A percentile compares a stretch with the other conserved stretches of the same genome.
These are phyloP conservation scores for Lydus trimaculatus DNA, from an alignment of 2,888 invertebrate genomes.

Conservation along the genomic window DNA sequence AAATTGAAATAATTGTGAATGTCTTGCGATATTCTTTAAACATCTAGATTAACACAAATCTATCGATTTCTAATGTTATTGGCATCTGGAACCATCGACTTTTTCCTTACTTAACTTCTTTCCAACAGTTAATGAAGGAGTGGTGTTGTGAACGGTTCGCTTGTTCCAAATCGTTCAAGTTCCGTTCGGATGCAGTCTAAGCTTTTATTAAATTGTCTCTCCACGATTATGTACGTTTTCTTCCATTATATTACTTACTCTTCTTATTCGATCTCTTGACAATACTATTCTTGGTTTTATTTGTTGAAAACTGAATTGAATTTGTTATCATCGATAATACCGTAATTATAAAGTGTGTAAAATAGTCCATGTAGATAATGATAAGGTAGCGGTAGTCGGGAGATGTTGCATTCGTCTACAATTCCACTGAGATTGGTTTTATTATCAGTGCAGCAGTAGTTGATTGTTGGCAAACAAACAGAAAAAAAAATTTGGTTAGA, in stretches of 20 bases:
- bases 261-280: not conserved
- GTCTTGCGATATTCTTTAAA: not conserved
- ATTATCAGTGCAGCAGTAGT: constrained; percentile 13
- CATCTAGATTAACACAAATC: not conserved
- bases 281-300: constrained; percentile 11
- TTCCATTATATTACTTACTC: constrained; percentile 23
- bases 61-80: constrained; percentile 33
- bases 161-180: constrained; percentile 29
- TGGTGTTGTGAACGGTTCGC: constrained; percentile 36
- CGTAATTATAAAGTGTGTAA: constrained; percentile 21
- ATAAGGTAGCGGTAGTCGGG: constrained; percentile 19
- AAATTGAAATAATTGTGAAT: not conserved
- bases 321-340: constrained; percentile 12
- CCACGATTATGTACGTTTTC: constrained; percentile 28
- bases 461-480: constrained; percentile 12
- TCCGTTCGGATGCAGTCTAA: constrained; percentile 33
- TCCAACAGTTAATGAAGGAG: constrained; percentile 40
- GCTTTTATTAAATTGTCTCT: constrained; percentile 42
- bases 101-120: constrained; percentile 36
- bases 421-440: constrained; percentile 36
- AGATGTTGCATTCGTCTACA: constrained; percentile 35
- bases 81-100: constrained; percentile 29
- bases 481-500: constrained; percentile 2
- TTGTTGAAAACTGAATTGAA: constrained; percentile 7
- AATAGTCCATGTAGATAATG: constrained; percentile 6